These are phyloP conservation scores for Noctuana brunneofusca DNA, from an alignment of 2,888 invertebrate species.

Conservation along the genomic window DNA sequence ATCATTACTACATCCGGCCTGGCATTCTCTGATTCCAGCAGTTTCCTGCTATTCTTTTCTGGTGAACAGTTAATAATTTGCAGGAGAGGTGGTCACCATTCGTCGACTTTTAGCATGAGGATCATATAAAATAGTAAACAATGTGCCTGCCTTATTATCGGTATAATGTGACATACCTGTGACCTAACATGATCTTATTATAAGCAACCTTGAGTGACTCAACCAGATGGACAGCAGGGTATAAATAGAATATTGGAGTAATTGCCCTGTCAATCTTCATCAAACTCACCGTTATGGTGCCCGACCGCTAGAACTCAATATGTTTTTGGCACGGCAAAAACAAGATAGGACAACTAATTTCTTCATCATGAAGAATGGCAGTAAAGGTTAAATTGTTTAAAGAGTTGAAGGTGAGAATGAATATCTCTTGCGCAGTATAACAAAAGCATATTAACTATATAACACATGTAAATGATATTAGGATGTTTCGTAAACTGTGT, in stretches of 20 bases:
- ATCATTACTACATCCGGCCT: too few relatives aligned
- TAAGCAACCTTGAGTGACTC: too few relatives aligned
- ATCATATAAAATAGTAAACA: too few relatives aligned
- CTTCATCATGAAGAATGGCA: constrained; percentile 1
- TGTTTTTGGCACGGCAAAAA: constrained; percentile 26
- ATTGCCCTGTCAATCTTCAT: constrained; percentile 38
- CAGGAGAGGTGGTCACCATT: too few relatives aligned
- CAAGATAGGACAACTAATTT: neutral
- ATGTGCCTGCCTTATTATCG: too few relatives aligned
- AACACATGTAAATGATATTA: too few relatives aligned
- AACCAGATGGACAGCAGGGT: neutral
- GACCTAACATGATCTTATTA: too few relatives aligned
- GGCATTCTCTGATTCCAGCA: too few relatives aligned
- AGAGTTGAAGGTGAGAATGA: neutral
- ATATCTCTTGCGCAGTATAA: neutral
- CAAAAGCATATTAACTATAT: neutral
- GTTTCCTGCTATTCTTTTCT: too few relatives aligned
- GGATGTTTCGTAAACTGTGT: neutral
- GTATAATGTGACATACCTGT: too few relatives aligned
- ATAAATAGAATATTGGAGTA: constrained; percentile 31
- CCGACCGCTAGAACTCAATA: constrained; percentile 4
- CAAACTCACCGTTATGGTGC: constrained; percentile 26
- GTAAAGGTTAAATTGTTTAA: neutral
- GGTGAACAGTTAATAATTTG: too few relatives aligned
- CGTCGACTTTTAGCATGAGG: too few relatives aligned